phyloP scores from a whole-genome alignment of 2,113 vertebrate species.

The Monopterus albus region DNA sequence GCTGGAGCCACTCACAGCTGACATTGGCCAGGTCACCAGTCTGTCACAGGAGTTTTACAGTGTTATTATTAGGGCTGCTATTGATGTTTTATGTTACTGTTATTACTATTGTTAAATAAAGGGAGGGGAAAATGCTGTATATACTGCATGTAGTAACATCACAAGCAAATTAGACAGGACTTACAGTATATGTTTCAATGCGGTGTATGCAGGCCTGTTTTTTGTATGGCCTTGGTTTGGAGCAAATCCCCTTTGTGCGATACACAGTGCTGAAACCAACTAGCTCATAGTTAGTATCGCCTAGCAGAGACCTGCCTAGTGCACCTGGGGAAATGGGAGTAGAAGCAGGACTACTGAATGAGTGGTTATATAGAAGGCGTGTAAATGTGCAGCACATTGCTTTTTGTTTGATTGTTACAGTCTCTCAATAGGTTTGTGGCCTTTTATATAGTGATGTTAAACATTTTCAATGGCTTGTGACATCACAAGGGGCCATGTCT shows the following conservation, averaged over 20 bases:
- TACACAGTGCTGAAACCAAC: slow-evolving; percentile 59
- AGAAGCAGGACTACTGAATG: slow-evolving; percentile 14
- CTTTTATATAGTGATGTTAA: background rate
- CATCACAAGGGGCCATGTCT: background rate
- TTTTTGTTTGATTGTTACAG: background rate
- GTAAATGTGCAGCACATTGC: background rate
- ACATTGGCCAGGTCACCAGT: too few species aligned
- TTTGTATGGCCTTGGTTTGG: slow-evolving; percentile 31
- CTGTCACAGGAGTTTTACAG: too few species aligned
- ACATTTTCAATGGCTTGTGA: background rate
- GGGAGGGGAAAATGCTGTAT: slow-evolving; percentile 23
- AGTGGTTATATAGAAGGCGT: slow-evolving; percentile 8
- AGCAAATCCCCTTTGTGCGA: slow-evolving; percentile 55
- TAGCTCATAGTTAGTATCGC: slow-evolving; percentile 59
- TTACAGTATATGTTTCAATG: too few species aligned
- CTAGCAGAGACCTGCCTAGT: slow-evolving; percentile 38
- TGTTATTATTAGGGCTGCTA: slow-evolving; percentile 7
- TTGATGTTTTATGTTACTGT: background rate
- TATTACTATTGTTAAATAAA: slow-evolving; percentile 29
- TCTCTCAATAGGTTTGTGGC: slow-evolving; percentile 1
- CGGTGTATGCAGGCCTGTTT: slow-evolving; percentile 21
- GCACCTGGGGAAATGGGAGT: slow-evolving; percentile 56
- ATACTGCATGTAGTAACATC: slow-evolving; percentile 14
- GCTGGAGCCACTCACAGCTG: too few species aligned
- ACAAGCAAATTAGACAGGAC: slow-evolving; percentile 40